Evolutionary conservation across 2,888 invertebrate genomes (phyloP), one percentile per base, ranked within the genome.

Genomic region (Cephus spinipes): DNA sequence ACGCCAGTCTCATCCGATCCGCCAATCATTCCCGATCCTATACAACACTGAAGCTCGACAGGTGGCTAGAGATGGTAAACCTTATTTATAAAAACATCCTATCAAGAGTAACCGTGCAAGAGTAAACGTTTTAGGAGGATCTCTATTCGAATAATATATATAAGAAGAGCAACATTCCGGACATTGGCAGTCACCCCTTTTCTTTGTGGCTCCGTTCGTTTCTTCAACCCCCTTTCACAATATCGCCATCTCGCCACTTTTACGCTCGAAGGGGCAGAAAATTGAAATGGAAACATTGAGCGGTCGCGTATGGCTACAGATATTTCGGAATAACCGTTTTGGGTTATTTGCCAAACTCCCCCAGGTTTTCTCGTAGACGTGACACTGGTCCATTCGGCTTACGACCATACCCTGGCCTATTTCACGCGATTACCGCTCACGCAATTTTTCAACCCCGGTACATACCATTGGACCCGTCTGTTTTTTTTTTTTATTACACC

Each of bases 241-340:
- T 81, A 82, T 83, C 85, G 83, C 85, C 83, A 87, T 89, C 87
- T 88, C 87, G 85, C 87, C 88, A 89, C 89, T 90, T 90, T 90
- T 89, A 89, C 87, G 89, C 89, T 87, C 84, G 84, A 83, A 85
- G 84, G 85, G 87, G 87, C 87, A 87, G 87, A 89, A 90, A 88
- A 90, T 90, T 89, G 90, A 89, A 90, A 90, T 87, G 89, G 90
- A 87, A 89, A 85, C 85, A 85, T 89, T 86, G 85, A 85, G 83
- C 85, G 85, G 87, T 84, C 85, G 85, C 85, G 84, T 85, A 86
- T 85, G 86, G 86, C 87, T 85, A 80, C 86, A 85, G 89, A 90
- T 89, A 88, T 89, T 90, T 85, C 83, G 86, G 83, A 87, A 87
- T 88, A 88, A 87, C 85, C 86, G 86, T 86, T 86, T 86, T 84